Evolutionary conservation across 2,113 vertebrate genomes (phyloP), one percentile per base, ranked within the genome.

Genomic region (Osmerus mordax): DNA sequence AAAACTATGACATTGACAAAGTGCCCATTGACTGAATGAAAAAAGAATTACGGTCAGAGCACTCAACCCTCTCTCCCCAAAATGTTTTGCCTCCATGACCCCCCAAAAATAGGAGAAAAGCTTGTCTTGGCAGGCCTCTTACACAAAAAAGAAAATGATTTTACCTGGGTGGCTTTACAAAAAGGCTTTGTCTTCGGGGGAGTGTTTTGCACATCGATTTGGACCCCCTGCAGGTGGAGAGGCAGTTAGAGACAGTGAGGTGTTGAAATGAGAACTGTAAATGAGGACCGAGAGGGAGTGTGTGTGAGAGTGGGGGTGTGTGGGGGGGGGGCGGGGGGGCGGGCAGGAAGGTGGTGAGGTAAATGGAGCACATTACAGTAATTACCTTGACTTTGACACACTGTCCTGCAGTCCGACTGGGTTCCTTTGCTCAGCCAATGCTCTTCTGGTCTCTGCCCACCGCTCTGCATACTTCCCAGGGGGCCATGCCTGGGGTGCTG

Each of bases 321-420:
- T n/a, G n/a, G n/a, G n/a, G n/a, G n/a, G n/a, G n/a, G n/a, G n/a
- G n/a, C 3, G 64, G n/a, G 32, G 32, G 3, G 19, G 18, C 7
- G 8, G 19, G 58, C n/a, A 53, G 36, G 64, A 55, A 53, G 59
- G 63, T 71, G 61, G 58, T 62, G 61, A 71, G 71, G 76, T 73
- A 76, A 76, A 72, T 78, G 70, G 53, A 58, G 73, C 65, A 60
- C 67, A 69, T 83, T 70, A 71, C 25, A 63, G 67, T 83, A 81
- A 87, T 86, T 82, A 86, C 70, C 71, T 67, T 8, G 47, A 75
- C 69, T 73, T 52, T 76, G 69, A 78, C 55, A 66, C 51, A 67
- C 74, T 66, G 72, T 70, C 70, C 29, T 65, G 54, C 68, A 23
- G 61, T 53, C 65, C 25, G 51, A 62, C 23, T 53, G 72, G 58